Evolutionary conservation across 2,113 vertebrate genomes (phyloP), one percentile per base, ranked within the genome.

Genomic region (Hymenochirus boettgeri): DNA sequence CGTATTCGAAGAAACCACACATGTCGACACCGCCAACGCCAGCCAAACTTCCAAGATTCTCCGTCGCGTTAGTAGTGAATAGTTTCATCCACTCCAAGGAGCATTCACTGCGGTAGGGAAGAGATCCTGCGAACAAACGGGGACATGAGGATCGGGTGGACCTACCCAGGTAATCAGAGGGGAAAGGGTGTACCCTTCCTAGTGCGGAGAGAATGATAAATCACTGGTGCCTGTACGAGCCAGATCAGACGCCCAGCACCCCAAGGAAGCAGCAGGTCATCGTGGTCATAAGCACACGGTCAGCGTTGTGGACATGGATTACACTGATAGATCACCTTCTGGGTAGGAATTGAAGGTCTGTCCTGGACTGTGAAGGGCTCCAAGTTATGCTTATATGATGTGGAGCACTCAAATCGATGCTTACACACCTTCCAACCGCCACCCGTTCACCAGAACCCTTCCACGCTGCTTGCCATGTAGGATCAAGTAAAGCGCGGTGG

Each of bases 221-320:
- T 69, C 65, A n/a, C n/a, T 69, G 65, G 65, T 69, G 65, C 18
- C 23, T 69, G 19, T 54, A 57, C 12, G 31, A 52, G 7, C 60
- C 42, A 29, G 46, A 69, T 33, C 59, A 12, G 17, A n/a, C n/a
- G n/a, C 45, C 56, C 35, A 42, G 33, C 21, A n/a, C 21, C 23
- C 13, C 39, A 19, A 6, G 19, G 12, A 23, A 17, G 35, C 2
- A 25, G 21, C 4, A 26, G 7, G 4, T 25, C 3, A 24, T n/a
- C 8, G 13, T 25, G 18, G 8, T 22, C 21, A 4, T 21, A 4
- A 0, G 45, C 21, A 42, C 35, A 58, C n/a, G 21, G 9, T n/a
- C 3, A 25, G 22, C 9, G 26, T 17, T 42, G 21, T 17, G 4
- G n/a, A n/a, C n/a, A 8, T 9, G 2, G 5, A 17, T 2, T 9